Evolutionary conservation across 2,797 vertebrate genomes (phyloP), one percentile per base, ranked within the genome.

Genomic region (Bovichtus variegatus): DNA sequence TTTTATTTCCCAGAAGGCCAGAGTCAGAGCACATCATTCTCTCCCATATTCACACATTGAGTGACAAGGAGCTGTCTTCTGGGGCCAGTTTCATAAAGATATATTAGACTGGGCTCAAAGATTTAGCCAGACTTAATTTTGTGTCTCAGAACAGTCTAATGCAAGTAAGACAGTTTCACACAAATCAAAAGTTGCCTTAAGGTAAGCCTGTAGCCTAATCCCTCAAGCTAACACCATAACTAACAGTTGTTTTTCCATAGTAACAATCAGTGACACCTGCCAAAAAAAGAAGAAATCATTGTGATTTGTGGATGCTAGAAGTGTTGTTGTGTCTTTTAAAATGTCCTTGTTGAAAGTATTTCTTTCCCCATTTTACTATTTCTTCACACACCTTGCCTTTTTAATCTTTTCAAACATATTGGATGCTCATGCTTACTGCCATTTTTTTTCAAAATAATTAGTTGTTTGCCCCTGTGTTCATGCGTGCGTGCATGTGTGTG

Each of bases 1-100:
- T 94, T 92, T 90, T 78, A 87, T 91, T 88, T 92, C 91, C 86
- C 86, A 74, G 46, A 72, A 82, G 87, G 80, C 79, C 76, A 61
- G 27, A 79, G 57, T 86, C 70, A 64, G 60, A 73, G 65, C 63
- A 40, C 78, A 82, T 81, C 59, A 69, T 76, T 90, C 73, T 72
- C 75, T 19, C 38, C 51, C 65, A 21, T 71, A 27, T 31, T 62
- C 47, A 77, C 40, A 46, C 80, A 51, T 16, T 79, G 71, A 80
- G 67, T 75, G 71, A 80, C 71, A 82, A 2, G 11, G 34, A 78
- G 34, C 65, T 51, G 40, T 75, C 72, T 27, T 75, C 51, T 61
- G 43, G 29, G 55, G 27, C 29, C 25, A 16, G 16, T 65, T 63
- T 71, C 44, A 71, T 74, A 67, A 74, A 73, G 73, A 78, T 61